Evolutionary conservation across 2,113 vertebrate genomes (phyloP), one percentile per base, ranked within the genome.

Genomic region (Rhinolophus ferrumequinum): DNA sequence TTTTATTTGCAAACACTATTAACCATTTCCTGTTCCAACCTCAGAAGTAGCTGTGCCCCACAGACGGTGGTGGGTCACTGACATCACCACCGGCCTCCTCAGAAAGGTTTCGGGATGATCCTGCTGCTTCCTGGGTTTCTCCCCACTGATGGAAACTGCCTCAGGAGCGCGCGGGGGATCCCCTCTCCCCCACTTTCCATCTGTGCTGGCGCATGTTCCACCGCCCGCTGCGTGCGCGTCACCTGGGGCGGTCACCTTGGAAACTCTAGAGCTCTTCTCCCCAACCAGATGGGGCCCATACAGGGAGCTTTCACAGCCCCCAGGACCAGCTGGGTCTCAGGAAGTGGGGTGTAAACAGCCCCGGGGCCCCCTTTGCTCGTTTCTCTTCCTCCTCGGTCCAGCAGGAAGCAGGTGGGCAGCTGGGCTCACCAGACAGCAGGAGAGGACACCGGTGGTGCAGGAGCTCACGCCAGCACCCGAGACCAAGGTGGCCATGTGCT

Each of bases 1-100:
- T 84, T 97, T 98, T 98, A 98, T 98, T 98, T 98, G 98, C 96
- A 98, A 98, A 96, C 96, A 90, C 89, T 95, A 95, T 98, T 98
- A 98, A 97, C 97, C 19, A 0, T 98, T 98, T 98, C 98, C 98
- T 98, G 90, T 97, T 96, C 81, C 96, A 82, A 94, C 87, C 88
- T 56, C 82, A 98, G 87, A 72, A 21, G 6, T 15, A 22, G 41
- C 88, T 72, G 80, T 88, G 90, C 50, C 44, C n/a, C 6, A 0
- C 3, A 44, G 41, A 44, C 6, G 18, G 41, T 33, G 28, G 16
- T 8, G 26, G 38, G 90, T 22, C 67, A 0, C 88, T 30, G 41
- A 64, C 56, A 22, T 28, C 92, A 72, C 64, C 62, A 18, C 47
- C 73, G 3, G 6, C 54, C 28, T 6, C 4, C 35, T 14, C 70